A percentile compares a stretch with the other conserved stretches of the same genome.
Conservation (phyloP, 2,888 invertebrate genomes). For the Hyles lineata region DNA sequence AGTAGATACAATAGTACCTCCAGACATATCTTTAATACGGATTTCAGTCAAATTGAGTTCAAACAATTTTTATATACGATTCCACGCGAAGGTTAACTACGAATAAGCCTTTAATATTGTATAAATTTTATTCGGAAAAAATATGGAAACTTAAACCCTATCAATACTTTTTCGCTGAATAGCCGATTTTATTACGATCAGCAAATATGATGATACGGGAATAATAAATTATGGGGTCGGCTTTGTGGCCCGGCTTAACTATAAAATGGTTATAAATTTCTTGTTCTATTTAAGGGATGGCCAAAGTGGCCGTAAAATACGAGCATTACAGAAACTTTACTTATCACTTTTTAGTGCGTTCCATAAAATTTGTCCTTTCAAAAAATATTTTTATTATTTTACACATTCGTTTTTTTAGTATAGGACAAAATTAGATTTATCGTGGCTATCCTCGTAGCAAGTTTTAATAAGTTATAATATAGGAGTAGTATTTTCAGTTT, state of each 20-base stretch:
- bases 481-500: not conserved
- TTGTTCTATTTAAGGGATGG: slow-evolving; percentile 34
- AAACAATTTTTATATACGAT: not conserved
- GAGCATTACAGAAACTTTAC: slow-evolving; percentile 18
- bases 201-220: slow-evolving; percentile 48
- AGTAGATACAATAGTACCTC: too few relatives aligned
- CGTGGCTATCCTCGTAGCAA: not conserved
- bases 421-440: slow-evolving; percentile 7
- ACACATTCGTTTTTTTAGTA: not conserved
- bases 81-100: not conserved
- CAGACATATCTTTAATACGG: too few relatives aligned
- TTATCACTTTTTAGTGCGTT: slow-evolving; percentile 10
- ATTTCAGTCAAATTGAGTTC: not conserved
- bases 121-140: not conserved
- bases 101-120: not conserved
- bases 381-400: slow-evolving; percentile 9
- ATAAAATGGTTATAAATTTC: slow-evolving; percentile 43
- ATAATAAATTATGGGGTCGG: slow-evolving; percentile 45
- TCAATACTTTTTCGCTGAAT: slow-evolving; percentile 45
- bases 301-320: slow-evolving; percentile 35
- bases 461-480: not conserved
- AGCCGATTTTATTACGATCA: slow-evolving; percentile 50
- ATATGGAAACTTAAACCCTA: slow-evolving; percentile 12
- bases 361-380: slow-evolving; percentile 23
- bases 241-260: slow-evolving; percentile 42